Evolutionary conservation across 2,113 vertebrate genomes (phyloP).

Genomic region (Trogon melanurus): DNA sequence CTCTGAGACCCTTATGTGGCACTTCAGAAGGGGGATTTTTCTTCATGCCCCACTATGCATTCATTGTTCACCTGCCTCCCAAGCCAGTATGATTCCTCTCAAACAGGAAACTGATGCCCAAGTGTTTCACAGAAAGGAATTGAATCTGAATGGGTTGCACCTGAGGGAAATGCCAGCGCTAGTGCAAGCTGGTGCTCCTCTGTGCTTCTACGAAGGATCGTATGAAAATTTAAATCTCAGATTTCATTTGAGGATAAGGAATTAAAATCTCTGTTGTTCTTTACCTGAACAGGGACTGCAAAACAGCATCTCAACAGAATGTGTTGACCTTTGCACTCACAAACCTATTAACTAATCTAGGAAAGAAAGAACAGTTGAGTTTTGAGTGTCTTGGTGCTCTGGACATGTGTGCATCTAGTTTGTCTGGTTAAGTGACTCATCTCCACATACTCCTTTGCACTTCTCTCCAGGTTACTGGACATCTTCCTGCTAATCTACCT

Average conservation of each 20-base stretch:
- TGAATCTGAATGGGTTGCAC: background rate
- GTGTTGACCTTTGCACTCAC: background rate
- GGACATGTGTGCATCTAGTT: background rate
- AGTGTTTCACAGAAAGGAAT: background rate
- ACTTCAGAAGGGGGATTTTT: background rate
- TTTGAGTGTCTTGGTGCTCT: background rate
- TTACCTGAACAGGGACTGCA: background rate
- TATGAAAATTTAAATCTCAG: background rate
- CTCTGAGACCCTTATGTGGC: background rate
- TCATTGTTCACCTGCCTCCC: background rate
- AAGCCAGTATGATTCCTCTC: background rate
- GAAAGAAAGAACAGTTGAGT: accelerated
- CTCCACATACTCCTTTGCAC: background rate
- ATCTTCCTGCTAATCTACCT: background rate
- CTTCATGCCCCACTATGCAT: background rate
- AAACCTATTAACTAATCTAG: background rate
- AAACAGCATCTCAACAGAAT: background rate
- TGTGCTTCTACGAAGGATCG: background rate
- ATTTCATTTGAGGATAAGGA: background rate
- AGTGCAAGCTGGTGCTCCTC: background rate
- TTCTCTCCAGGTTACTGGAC: background rate
- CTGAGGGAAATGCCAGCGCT: background rate
- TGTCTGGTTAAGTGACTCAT: background rate
- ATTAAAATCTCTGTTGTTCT: background rate
- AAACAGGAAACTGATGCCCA: background rate